Evolutionary conservation across 64 coral and sea anemone species (phyloP).

Genomic region (Platygyra sinensis): DNA sequence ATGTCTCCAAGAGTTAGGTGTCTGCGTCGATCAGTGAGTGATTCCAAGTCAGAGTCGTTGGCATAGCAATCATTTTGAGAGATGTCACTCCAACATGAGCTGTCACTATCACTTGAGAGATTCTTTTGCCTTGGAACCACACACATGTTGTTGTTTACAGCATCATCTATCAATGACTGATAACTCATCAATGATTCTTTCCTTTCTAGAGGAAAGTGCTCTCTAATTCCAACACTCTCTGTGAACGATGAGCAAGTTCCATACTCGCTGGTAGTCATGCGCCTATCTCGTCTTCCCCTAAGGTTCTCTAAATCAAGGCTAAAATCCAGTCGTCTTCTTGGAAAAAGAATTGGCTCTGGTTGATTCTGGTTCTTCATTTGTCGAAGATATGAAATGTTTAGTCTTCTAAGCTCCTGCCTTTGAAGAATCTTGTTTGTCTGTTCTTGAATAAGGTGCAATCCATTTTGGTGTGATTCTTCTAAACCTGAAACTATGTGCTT

Average conservation of each 20-base stretch:
- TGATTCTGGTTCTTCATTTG: constrained; percentile 22
- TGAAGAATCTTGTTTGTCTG: constrained; percentile 49
- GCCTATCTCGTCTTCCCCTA: background rate
- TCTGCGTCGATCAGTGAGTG: constrained; percentile 41
- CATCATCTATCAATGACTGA: constrained; percentile 33
- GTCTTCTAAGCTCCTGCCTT: constrained; percentile 67
- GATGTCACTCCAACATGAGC: constrained; percentile 41
- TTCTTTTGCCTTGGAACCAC: background rate
- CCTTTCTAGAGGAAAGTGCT: background rate
- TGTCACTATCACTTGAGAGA: constrained; percentile 2
- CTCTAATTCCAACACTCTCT: constrained; percentile 17
- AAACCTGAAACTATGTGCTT: constrained; percentile 43
- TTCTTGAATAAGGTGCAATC: constrained; percentile 59
- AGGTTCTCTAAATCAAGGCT: constrained; percentile 61
- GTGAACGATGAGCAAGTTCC: constrained; percentile 70
- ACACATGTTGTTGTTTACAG: background rate
- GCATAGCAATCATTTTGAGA: constrained; percentile 49
- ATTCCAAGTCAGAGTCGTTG: constrained; percentile 31
- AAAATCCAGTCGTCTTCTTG: constrained; percentile 63
- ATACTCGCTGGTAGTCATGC: constrained; percentile 80
- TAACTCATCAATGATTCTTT: constrained; percentile 10
- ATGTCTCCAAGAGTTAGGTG: constrained; percentile 86
- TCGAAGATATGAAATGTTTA: constrained; percentile 72
- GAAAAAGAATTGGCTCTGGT: constrained; percentile 4
- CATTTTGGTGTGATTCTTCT: constrained; percentile 57